A percentile compares a stretch with the other conserved stretches of the same genome.
These are phyloP conservation scores for Drosophila paulistorum DNA, from an alignment of 1,140 invertebrate species.

Conservation along the genomic window DNA sequence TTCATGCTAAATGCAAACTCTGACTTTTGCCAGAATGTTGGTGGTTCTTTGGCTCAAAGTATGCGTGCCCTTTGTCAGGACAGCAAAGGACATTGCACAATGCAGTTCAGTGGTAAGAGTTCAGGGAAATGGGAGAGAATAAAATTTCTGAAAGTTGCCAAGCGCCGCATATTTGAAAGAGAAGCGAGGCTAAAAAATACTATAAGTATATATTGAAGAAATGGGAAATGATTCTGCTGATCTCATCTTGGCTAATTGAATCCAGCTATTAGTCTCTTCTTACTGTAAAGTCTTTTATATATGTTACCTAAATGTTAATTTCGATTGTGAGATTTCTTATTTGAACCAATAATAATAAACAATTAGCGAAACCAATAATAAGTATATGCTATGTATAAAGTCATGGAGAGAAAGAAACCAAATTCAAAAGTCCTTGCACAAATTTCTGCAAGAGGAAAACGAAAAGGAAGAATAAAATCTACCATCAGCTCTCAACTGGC, in stretches of 20 bases:
- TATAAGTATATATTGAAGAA: neutral
- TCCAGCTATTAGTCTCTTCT: too few species aligned
- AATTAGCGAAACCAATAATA: constrained; percentile 2
- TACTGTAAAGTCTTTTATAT: too few species aligned
- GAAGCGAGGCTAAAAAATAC: constrained; percentile 42
- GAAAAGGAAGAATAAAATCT: constrained; percentile 38
- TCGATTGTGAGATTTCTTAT: too few species aligned
- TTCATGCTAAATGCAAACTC: neutral
- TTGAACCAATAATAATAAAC: too few species aligned
- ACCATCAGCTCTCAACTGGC: constrained; percentile 27
- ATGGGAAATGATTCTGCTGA: too few species aligned
- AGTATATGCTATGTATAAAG: neutral
- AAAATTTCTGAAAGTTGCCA: constrained; percentile 76
- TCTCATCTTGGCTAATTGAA: too few species aligned
- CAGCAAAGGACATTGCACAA: constrained; percentile 71
- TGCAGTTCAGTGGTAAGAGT: constrained; percentile 40
- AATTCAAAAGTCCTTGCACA: neutral
- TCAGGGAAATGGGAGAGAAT: constrained; percentile 42
- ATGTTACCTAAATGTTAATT: too few species aligned
- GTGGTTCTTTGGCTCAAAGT: constrained; percentile 4
- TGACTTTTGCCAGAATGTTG: neutral
- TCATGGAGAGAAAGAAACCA: neutral
- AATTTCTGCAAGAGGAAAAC: neutral
- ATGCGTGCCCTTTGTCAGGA: constrained; percentile 71
- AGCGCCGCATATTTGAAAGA: constrained; percentile 69